Evolutionary conservation across 1,140 invertebrate genomes (phyloP).

Genomic region (Aphaenogaster rudis): DNA sequence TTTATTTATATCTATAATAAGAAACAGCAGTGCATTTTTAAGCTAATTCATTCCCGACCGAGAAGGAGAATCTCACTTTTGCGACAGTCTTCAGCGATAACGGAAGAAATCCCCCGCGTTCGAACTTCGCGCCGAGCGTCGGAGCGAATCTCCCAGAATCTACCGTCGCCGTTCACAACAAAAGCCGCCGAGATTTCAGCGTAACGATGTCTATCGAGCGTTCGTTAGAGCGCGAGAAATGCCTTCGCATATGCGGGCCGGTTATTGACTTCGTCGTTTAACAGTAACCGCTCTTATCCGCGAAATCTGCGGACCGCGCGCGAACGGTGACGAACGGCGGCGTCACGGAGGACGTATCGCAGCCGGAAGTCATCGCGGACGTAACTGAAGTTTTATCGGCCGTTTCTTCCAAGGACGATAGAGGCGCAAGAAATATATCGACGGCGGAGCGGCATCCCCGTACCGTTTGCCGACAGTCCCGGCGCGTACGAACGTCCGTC

Average conservation of each 20-base stretch:
- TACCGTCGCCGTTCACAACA: neutral
- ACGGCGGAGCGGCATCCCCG: constrained; percentile 4
- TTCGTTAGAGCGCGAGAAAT: constrained; percentile 19
- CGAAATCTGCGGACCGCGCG: constrained; percentile 60
- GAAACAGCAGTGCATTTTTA: neutral
- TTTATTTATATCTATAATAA: neutral
- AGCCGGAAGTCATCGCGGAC: constrained; percentile 65
- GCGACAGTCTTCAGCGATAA: neutral
- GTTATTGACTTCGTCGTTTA: constrained; percentile 67
- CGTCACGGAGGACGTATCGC: constrained; percentile 60
- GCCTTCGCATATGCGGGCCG: constrained; percentile 13
- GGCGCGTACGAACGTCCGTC: constrained; percentile 10
- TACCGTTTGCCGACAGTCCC: constrained; percentile 35
- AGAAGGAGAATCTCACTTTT: neutral
- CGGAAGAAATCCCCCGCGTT: neutral
- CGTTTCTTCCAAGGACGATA: constrained; percentile 54
- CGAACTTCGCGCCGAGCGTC: neutral
- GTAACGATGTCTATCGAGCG: neutral
- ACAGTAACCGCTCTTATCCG: constrained; percentile 65
- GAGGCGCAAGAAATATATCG: constrained; percentile 38
- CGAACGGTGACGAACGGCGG: constrained; percentile 47
- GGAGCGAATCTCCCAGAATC: neutral
- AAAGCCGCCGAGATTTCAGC: neutral
- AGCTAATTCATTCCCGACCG: neutral
- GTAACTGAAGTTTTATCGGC: constrained; percentile 61